Evolutionary conservation across 2,113 vertebrate genomes (phyloP).

Genomic region (Petrocephalus microphthalmus): DNA sequence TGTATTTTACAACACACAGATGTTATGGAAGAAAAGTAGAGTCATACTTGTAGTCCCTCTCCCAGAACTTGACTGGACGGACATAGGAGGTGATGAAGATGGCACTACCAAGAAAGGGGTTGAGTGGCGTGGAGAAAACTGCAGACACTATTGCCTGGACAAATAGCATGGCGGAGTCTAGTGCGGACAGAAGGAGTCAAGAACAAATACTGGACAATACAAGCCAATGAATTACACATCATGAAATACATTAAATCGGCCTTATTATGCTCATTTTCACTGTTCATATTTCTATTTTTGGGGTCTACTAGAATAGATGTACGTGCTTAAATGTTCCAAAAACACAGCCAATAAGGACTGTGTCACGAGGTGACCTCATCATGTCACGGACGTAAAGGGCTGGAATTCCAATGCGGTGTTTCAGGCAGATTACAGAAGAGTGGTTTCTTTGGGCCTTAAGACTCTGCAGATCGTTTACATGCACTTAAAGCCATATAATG

Average conservation of each 20-base stretch:
- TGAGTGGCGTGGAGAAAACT: conserved; percentile 78
- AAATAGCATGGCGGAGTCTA: conserved; percentile 84
- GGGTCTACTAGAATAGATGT: background rate
- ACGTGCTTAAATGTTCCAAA: background rate
- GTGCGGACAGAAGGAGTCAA: conserved; percentile 49
- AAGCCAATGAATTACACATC: background rate
- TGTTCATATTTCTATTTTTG: background rate
- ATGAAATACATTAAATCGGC: background rate
- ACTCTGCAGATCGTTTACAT: background rate
- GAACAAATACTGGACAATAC: conserved; percentile 33
- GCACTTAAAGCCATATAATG: background rate
- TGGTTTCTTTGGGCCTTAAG: background rate
- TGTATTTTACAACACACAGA: conserved; percentile 4
- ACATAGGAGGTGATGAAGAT: conserved; percentile 87
- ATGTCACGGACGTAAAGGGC: background rate
- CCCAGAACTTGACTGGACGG: conserved; percentile 86
- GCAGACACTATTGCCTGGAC: conserved; percentile 77
- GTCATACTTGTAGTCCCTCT: conserved; percentile 82
- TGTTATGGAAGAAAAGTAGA: conserved; percentile 13
- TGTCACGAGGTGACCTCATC: background rate
- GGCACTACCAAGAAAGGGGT: conserved; percentile 82
- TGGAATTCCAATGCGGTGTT: background rate
- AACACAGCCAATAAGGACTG: background rate
- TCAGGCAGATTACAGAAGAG: background rate
- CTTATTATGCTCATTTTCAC: background rate